Evolutionary conservation across 92 coral and sea anemone species (phyloP).

Genomic region (Porites cylindrica): DNA sequence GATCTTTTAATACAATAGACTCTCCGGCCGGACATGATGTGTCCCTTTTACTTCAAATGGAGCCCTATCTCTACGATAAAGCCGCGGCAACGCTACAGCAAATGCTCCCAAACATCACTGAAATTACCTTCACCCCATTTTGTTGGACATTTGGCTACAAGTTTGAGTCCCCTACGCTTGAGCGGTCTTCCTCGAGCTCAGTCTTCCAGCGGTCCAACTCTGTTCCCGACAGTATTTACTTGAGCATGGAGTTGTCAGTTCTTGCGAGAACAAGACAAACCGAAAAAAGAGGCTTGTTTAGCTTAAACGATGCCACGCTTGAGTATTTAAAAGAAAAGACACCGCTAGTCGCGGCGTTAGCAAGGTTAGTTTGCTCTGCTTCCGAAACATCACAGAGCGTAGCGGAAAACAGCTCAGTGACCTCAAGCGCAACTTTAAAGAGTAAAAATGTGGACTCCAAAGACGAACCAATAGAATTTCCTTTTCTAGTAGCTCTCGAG

Average conservation of each 20-base stretch:
- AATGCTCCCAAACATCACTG: constrained; percentile 73
- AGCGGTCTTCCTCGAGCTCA: constrained; percentile 73
- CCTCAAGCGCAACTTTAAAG: not conserved
- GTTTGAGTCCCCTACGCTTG: constrained; percentile 67
- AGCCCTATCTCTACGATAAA: constrained; percentile 78
- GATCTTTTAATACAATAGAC: constrained; percentile 39
- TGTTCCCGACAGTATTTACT: constrained; percentile 76
- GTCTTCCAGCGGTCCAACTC: constrained; percentile 73
- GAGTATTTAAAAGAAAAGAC: constrained; percentile 86
- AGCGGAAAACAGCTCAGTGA: not conserved
- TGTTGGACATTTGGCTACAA: constrained; percentile 93
- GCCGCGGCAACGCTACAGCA: constrained; percentile 68
- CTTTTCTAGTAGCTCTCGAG: constrained; percentile 77
- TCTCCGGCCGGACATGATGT: constrained; percentile 61
- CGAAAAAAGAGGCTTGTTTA: constrained; percentile 76
- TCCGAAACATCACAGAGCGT: constrained; percentile 23
- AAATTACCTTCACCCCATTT: constrained; percentile 79
- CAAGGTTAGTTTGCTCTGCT: constrained; percentile 79
- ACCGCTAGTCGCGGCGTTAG: constrained; percentile 86
- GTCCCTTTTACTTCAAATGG: constrained; percentile 78
- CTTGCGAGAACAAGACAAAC: constrained; percentile 49
- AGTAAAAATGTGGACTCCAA: constrained; percentile 21
- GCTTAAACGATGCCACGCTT: constrained; percentile 67
- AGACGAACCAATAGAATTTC: constrained; percentile 50
- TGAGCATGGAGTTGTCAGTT: constrained; percentile 72